Conservation (phyloP, 2,888 invertebrate species). For the Drosophila merina region DNA sequence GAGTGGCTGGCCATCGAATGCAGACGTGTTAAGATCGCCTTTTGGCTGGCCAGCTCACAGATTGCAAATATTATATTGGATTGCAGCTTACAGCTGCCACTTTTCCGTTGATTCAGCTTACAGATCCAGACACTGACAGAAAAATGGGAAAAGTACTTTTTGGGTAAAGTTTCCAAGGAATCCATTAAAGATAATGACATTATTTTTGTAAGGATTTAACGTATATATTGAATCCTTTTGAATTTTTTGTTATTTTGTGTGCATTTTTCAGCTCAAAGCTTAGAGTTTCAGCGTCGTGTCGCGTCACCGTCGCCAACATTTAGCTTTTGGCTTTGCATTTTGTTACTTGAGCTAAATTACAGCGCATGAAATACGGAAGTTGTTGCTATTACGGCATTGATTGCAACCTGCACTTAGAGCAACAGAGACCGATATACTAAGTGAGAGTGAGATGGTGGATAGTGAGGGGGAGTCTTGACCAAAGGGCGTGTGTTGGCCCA, state of each 20-base stretch:
- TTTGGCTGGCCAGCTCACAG: conserved; percentile 40
- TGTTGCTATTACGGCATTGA: conserved; percentile 57
- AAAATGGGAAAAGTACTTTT: neutral
- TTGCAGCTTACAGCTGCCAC: conserved; percentile 39
- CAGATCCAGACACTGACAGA: conserved; percentile 19
- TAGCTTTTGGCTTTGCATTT: conserved; percentile 49
- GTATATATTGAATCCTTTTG: too few relatives aligned
- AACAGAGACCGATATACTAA: neutral
- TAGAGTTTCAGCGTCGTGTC: conserved; percentile 32
- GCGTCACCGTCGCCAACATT: conserved; percentile 45
- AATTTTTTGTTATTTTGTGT: neutral
- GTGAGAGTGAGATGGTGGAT: conserved; percentile 2
- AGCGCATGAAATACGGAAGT: conserved; percentile 66
- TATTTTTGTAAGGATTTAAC: too few relatives aligned
- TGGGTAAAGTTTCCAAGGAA: neutral
- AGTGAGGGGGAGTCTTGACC: neutral
- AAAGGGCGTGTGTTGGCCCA: conserved; percentile 62
- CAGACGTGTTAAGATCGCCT: conserved; percentile 40
- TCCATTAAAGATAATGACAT: too few relatives aligned
- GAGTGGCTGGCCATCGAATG: conserved; percentile 31
- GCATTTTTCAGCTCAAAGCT: conserved; percentile 19
- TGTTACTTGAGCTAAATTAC: conserved; percentile 62
- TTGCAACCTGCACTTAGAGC: conserved; percentile 43
- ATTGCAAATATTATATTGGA: conserved; percentile 60
- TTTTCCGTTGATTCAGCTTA: conserved; percentile 15